Evolutionary conservation across 2,113 vertebrate species (phyloP).

Genomic region (Lichenostomus cassidix): DNA sequence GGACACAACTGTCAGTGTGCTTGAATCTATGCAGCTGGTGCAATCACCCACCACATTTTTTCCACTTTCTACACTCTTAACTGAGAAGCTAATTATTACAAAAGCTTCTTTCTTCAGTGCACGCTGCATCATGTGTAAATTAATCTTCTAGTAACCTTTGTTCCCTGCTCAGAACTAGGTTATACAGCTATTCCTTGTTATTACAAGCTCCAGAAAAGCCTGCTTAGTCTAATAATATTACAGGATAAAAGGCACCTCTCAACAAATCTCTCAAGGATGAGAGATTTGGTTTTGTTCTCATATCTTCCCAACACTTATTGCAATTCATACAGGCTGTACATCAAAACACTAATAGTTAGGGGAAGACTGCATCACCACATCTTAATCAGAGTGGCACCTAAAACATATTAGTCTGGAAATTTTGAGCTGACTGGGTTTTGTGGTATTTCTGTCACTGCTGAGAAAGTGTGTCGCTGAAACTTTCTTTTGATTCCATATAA

Average conservation of each 20-base stretch:
- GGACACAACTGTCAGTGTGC: neutral
- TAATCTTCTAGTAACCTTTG: slow-evolving; percentile 6
- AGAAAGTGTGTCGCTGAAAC: neutral
- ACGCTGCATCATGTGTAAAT: neutral
- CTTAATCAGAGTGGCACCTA: neutral
- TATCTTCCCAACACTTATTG: neutral
- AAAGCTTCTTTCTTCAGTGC: neutral
- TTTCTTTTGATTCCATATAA: neutral
- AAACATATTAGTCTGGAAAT: neutral
- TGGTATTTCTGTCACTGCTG: neutral
- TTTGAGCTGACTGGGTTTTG: neutral
- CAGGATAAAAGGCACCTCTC: neutral
- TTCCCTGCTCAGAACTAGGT: neutral
- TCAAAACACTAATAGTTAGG: neutral
- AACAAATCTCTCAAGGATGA: neutral
- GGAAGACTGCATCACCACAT: neutral
- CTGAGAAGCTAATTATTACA: slow-evolving; percentile 13
- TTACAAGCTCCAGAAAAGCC: neutral
- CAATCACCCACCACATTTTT: neutral
- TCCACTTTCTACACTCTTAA: neutral
- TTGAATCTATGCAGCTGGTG: neutral
- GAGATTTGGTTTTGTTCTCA: neutral
- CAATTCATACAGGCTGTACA: neutral
- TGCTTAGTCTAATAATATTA: neutral
- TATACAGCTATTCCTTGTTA: neutral